Evolutionary conservation across 2,888 invertebrate genomes (phyloP).

Genomic region (Drosophila kambysellisi): DNA sequence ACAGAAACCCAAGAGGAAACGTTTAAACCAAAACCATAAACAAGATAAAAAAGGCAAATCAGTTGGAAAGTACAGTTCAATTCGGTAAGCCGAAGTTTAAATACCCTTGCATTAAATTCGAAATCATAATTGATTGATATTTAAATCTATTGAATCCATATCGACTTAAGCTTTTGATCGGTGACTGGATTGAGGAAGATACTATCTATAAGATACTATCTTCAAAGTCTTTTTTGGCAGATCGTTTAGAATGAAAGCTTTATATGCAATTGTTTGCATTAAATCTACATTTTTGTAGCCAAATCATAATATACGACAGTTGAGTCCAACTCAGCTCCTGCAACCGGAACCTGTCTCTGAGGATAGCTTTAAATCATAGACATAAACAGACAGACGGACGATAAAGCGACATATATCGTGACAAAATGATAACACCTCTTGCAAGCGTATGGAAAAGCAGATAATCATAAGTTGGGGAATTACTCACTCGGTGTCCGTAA

Average conservation of each 20-base stretch:
- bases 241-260: not conserved
- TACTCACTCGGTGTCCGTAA: slow-evolving; percentile 89
- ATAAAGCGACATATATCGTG: not conserved
- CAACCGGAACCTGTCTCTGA: too few relatives aligned
- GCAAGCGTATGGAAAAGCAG: not conserved
- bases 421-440: not conserved
- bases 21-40: slow-evolving; percentile 6
- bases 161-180: not conserved
- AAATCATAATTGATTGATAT: not conserved
- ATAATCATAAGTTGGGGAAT: not conserved
- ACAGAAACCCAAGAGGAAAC: not conserved
- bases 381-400: not conserved
- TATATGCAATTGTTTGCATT: not conserved
- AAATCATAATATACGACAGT: not conserved
- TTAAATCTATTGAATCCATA: not conserved
- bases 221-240: not conserved
- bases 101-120: slow-evolving; percentile 2
- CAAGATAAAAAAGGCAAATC: slow-evolving; percentile 3
- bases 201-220: not conserved
- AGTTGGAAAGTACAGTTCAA: not conserved
- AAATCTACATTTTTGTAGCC: too few relatives aligned
- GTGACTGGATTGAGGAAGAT: not conserved
- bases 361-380: not conserved
- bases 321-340: not conserved
- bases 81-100: not conserved